Percentiles rank a stretch among this genome's conserved stretches.
These are phyloP conservation scores for Burhinus oedicnemus DNA, from an alignment of 2,113 vertebrate genomes.

Conservation along the genomic window DNA sequence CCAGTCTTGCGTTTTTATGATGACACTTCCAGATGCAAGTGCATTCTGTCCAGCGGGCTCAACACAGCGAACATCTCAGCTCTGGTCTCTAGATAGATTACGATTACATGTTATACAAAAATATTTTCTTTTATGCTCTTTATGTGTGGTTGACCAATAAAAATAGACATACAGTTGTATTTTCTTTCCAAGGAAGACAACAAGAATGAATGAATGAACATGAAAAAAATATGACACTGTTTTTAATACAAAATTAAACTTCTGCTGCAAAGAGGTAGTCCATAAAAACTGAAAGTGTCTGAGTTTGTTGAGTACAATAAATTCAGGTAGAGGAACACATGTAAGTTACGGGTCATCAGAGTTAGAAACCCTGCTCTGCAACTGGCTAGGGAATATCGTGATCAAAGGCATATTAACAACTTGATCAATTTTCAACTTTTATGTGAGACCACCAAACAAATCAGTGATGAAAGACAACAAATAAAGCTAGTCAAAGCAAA, in stretches of 20 bases:
- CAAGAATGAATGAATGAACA: not conserved
- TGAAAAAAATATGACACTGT: not conserved
- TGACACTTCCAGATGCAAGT: not conserved
- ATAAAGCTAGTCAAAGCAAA: not conserved
- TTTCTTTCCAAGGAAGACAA: not conserved
- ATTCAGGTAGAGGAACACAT: not conserved
- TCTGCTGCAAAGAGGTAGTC: not conserved
- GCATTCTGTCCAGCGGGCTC: not conserved
- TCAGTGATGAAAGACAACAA: not conserved
- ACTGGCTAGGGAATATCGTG: not conserved
- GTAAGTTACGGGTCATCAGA: not conserved
- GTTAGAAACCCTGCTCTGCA: not conserved
- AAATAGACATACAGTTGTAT: not conserved
- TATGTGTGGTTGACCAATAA: not conserved
- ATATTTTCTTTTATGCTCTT: not conserved
- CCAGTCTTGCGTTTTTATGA: not conserved
- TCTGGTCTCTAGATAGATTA: not conserved
- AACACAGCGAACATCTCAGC: not conserved
- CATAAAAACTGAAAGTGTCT: not conserved
- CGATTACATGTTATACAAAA: not conserved
- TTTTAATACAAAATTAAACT: not conserved
- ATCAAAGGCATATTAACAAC: not conserved
- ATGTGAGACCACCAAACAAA: not conserved
- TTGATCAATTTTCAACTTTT: not conserved
- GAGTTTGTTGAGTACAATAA: not conserved